Base-by-base conservation (phyloP, 2,888 invertebrate genomes). In the Amblyteles armatorius region DNA sequence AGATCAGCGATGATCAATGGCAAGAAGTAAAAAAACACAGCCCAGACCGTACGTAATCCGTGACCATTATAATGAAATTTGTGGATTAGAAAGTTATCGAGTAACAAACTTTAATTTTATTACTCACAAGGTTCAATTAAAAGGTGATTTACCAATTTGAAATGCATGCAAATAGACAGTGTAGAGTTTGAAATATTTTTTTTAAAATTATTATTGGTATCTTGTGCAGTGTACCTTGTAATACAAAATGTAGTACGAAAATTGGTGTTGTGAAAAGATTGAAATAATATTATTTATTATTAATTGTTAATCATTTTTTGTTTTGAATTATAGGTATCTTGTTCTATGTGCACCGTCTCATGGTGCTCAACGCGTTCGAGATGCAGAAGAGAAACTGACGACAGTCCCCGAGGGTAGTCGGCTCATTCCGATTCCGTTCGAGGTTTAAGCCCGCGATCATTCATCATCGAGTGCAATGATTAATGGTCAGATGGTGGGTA, bases 391-490 rank as follows among this genome's bases (percentile, higher is more conserved):
- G 57, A 57, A 2, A 57, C 26, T 22, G 9, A 55, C 22, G 3
- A 57, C 11, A 57, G 57, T 13, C 26, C 13, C 26, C 26, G 57
- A 57, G 57, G 26, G 22, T 57, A 57, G 55, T 22, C 7, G 19
- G 26, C 11, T 57, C 26, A 26, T 57, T 57, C 57, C 9, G 11
- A 57, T 57, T 26, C 11, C 57, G 13, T 57, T 22, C 57, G 26
- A 57, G 55, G 22, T 55, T 22, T 9, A 3, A 19, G 22, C n/a
- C 9, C 1, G 13, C 57, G 57, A 57, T 57, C 57, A 11, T 57
- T 57, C 57, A 57, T 57, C 57, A 26, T 22, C 26, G 22, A 26
- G 57, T 26, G 26, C 22, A 26, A 57, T 57, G 57, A 57, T 57
- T 57, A 57, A 57, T 26, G 26, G 13, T 26, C 13, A 26, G 22